phyloP scores from a whole-genome alignment of 1,140 invertebrate genomes.

The Trissolcus basalis region DNA sequence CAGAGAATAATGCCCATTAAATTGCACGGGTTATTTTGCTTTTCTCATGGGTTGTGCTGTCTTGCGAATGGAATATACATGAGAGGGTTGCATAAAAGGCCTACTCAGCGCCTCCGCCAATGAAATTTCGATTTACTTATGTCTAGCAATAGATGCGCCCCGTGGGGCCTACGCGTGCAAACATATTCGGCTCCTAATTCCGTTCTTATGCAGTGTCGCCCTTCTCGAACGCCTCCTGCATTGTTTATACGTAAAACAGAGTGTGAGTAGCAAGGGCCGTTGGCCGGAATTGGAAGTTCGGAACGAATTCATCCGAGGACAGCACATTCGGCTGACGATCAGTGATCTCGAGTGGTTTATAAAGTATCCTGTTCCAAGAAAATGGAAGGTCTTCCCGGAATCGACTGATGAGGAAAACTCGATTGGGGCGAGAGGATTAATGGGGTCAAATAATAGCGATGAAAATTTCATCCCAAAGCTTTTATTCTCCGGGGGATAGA shows the following conservation, averaged over 20 bases:
- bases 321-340: conserved; percentile 12
- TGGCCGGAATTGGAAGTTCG: conserved; percentile 26
- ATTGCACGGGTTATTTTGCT: conserved; percentile 61
- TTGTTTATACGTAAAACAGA: conserved; percentile 47
- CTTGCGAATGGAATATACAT: conserved; percentile 69
- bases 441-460: no score
- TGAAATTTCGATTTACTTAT: conserved; percentile 62
- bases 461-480: no score
- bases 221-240: conserved; percentile 27
- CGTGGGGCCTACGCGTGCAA: conserved; percentile 55
- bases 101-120: conserved; percentile 50
- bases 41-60: conserved; percentile 64
- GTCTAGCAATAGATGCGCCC: conserved; percentile 60
- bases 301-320: conserved; percentile 19
- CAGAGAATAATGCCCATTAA: conserved; percentile 56
- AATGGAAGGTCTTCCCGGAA: neutral
- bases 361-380: neutral
- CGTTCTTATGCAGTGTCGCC: conserved; percentile 57
- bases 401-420: neutral
- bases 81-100: conserved; percentile 55
- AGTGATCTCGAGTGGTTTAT: conserved; percentile 3
- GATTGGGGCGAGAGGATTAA: no score
- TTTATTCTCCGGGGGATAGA: no score
- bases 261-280: conserved; percentile 3
- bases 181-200: conserved; percentile 64